A percentile compares a stretch with the other conserved stretches of the same genome.
Evolutionary conservation across 2,888 invertebrate species (phyloP).

Genomic region (Bugulina stolonifera): DNA sequence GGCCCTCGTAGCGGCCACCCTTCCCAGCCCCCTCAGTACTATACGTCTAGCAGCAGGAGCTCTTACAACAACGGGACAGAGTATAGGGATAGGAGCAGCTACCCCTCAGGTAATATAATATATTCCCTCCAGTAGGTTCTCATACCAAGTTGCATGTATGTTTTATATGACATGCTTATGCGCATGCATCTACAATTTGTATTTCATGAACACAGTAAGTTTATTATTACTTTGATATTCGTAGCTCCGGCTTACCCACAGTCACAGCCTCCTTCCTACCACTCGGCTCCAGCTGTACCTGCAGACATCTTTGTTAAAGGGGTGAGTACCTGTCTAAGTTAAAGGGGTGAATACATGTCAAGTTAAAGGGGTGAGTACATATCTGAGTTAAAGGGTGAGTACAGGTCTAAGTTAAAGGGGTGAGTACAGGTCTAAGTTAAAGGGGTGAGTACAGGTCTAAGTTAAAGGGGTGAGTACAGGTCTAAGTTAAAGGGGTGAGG

Average conservation of each 20-base stretch:
- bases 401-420: not conserved
- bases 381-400: not conserved
- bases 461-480: no score
- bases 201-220: no score
- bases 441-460: no score
- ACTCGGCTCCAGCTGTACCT: not conserved
- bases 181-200: no score
- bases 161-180: no score
- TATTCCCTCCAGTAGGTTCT: no score
- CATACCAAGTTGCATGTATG: no score
- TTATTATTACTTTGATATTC: no score
- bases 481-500: no score
- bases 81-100: not conserved
- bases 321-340: not conserved
- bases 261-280: not conserved
- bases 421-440: no score
- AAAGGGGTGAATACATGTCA: not conserved
- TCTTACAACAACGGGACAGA: slow-evolving; percentile 15
- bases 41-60: not conserved
- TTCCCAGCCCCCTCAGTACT: not conserved
- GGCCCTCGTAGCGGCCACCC: not conserved
- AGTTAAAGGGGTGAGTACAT: not conserved
- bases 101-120: not conserved
- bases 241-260: not conserved
- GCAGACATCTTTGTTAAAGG: slow-evolving; percentile 18